Percentiles rank a stretch among this genome's conserved stretches.
phyloP scores from a whole-genome alignment of 2,888 invertebrate species.

The Cephus pygmeus region DNA sequence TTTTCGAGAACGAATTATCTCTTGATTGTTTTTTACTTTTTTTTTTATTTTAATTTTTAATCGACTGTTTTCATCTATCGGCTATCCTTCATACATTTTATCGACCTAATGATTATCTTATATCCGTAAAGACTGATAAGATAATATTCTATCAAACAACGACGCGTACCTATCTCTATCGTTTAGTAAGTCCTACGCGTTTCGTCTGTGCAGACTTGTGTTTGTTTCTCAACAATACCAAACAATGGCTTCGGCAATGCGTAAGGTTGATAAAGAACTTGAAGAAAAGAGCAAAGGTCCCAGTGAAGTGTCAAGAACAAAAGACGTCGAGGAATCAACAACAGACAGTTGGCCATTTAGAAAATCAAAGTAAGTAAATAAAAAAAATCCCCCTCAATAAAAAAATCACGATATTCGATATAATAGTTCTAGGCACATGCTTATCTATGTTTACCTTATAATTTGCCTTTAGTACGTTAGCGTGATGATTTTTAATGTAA shows the following conservation, averaged over 20 bases:
- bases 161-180: background rate
- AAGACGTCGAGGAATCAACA: background rate
- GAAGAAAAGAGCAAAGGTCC: background rate
- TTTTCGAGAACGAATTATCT: too few relatives aligned
- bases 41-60: too few relatives aligned
- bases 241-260: background rate
- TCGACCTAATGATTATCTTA: background rate
- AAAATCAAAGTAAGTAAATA: constrained; percentile 39
- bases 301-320: background rate
- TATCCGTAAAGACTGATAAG: background rate
- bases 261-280: background rate
- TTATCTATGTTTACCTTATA: background rate
- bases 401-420: background rate
- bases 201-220: background rate
- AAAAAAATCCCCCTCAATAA: too few relatives aligned
- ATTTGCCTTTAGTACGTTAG: background rate
- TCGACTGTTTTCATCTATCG: background rate
- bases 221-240: background rate
- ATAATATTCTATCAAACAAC: background rate
- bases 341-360: constrained; percentile 33
- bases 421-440: background rate
- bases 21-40: too few relatives aligned
- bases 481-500: background rate
- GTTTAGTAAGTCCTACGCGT: background rate
- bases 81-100: background rate